Evolutionary conservation across 2,888 invertebrate species (phyloP).

Genomic region (Hyposoter dolosus): DNA sequence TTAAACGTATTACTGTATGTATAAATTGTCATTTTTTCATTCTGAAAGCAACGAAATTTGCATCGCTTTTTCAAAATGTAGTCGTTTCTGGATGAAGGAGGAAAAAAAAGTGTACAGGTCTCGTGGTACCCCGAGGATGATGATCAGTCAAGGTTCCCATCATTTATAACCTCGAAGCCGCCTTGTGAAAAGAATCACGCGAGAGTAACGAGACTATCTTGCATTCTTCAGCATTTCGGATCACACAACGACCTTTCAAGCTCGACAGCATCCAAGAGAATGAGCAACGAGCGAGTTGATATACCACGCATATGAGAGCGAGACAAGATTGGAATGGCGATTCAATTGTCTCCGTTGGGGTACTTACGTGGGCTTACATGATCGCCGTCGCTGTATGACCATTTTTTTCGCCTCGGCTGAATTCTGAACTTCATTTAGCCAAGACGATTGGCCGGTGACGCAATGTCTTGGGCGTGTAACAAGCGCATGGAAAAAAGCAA

Average conservation of each 20-base stretch:
- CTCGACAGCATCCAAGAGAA: constrained; percentile 16
- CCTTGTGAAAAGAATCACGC: background rate
- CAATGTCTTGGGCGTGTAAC: constrained; percentile 56
- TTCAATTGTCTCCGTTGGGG: constrained; percentile 54
- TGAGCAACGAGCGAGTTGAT: constrained; percentile 28
- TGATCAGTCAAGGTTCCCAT: constrained; percentile 29
- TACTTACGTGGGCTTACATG: constrained; percentile 60
- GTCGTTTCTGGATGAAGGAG: background rate
- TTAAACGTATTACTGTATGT: background rate
- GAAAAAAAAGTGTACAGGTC: background rate
- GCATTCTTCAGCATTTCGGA: constrained; percentile 58
- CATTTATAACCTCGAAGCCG: constrained; percentile 26
- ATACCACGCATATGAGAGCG: constrained; percentile 13
- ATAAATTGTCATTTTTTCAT: constrained; percentile 24
- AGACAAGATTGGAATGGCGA: constrained; percentile 51
- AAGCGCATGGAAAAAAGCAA: constrained; percentile 5
- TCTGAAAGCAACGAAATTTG: constrained; percentile 11
- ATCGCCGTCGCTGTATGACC: constrained; percentile 13
- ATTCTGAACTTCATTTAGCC: constrained; percentile 63
- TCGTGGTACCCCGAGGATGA: background rate
- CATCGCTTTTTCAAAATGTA: background rate
- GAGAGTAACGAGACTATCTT: constrained; percentile 16
- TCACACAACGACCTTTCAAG: constrained; percentile 57
- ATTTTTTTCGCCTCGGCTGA: constrained; percentile 34
- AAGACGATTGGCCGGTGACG: constrained; percentile 64